phyloP scores from a whole-genome alignment of 2,113 vertebrate species.

The Urocynchramus pylzowi region DNA sequence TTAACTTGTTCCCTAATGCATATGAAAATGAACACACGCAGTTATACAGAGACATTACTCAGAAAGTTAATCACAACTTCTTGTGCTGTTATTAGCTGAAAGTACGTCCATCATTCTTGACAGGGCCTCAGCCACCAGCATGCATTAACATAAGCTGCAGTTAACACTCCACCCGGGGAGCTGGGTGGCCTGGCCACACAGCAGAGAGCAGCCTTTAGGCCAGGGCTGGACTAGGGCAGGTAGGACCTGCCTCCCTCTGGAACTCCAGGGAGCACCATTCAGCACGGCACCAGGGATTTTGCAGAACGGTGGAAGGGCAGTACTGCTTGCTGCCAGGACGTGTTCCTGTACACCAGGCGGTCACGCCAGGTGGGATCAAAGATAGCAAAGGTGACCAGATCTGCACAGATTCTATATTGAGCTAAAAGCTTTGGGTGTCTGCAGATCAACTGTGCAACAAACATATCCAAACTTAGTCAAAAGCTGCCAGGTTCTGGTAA shows the following conservation, averaged over 20 bases:
- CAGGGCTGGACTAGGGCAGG: not conserved
- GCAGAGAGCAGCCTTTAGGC: not conserved
- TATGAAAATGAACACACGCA: not conserved
- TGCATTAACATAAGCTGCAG: not conserved
- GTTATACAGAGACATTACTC: not conserved
- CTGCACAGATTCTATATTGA: not conserved
- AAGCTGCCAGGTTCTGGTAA: accelerated
- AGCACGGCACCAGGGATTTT: accelerated
- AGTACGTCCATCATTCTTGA: not conserved
- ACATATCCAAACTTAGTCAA: not conserved
- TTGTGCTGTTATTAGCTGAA: not conserved
- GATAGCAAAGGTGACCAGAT: accelerated
- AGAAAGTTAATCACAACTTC: not conserved
- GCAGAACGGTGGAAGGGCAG: accelerated
- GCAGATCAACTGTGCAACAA: not conserved
- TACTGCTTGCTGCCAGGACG: accelerated
- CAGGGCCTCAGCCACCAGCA: not conserved
- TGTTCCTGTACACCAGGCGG: accelerated
- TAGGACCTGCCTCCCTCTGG: not conserved
- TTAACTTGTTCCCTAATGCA: not conserved
- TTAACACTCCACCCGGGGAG: not conserved
- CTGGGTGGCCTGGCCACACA: not conserved
- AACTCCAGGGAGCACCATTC: accelerated
- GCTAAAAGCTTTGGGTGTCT: not conserved
- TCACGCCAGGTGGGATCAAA: not conserved